Conservation (phyloP, 2,888 invertebrate genomes). For the Limenitis camilla region DNA sequence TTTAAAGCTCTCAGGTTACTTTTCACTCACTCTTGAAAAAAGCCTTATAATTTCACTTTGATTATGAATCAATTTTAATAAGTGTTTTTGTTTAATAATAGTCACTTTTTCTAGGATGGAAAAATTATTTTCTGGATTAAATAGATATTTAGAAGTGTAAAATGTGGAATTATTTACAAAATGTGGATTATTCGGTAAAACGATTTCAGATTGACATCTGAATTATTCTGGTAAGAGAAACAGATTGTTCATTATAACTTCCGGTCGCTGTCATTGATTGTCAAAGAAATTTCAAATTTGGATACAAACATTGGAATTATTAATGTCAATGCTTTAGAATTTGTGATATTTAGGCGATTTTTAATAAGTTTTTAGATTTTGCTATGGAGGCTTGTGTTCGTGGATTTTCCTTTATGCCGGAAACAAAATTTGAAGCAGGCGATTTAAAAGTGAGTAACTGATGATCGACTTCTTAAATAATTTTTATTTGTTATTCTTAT, state of each 20-base stretch:
- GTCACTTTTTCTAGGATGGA: no score
- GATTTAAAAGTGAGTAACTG: conserved; percentile 42
- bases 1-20: no score
- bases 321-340: not conserved
- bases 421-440: conserved; percentile 35
- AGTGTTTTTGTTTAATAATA: no score
- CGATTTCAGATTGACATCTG: no score
- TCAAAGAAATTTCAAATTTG: conserved; percentile 14
- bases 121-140: no score
- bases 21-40: no score
- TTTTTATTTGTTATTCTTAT: not conserved
- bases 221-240: not conserved
- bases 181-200: no score
- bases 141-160: no score
- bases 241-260: not conserved
- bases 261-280: not conserved
- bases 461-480: no score
- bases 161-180: no score
- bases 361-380: not conserved
- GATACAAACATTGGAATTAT: conserved; percentile 1
- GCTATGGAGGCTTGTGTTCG: conserved; percentile 46
- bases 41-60: no score
- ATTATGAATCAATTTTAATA: no score
- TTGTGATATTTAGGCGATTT: not conserved
- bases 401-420: conserved; percentile 58